Evolutionary conservation across 2,888 invertebrate genomes (phyloP), one percentile per base, ranked within the genome.

Genomic region (Campoletis raptor): DNA sequence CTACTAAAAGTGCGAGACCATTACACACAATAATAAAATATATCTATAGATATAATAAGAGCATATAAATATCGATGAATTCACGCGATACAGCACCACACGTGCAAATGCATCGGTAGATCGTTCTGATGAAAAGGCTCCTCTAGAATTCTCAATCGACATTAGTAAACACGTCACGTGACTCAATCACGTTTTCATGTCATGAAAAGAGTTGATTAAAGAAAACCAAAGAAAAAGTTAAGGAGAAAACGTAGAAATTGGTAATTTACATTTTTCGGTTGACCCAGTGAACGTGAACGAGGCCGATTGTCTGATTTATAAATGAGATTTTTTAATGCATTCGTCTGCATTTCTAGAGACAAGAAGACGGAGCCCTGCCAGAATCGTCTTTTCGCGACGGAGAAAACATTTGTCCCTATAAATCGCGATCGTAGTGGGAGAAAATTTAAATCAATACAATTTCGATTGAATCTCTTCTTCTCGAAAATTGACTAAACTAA

Each of bases 221-320:
- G 15, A 70, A 67, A 52, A 6, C 12, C 45, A 45, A 67, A 81
- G 48, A 66, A 67, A 85, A 64, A 66, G 21, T 37, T 12, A 67
- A 37, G 61, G 40, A 74, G 79, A 87, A 87, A 81, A 84, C 70
- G 78, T 79, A 70, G 78, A 82, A 84, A 84, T 81, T 86, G 45
- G 30, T 64, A 36, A 86, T 86, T 84, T 76, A 70, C 81, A 87
- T 87, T 84, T 86, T 87, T 81, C 61, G 78, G 42, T 78, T 82
- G 86, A 86, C 86, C 86, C 81, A 86, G 74, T 84, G 70, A 78
- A 64, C 73, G 70, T 64, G 37, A 57, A 21, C 36, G 66, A 36
- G 15, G 24, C 52, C n/a, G 37, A 57, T 61, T 37, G 37, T 52
- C 42, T 57, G 57, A 72, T 80, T 61, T 80, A 61, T 77, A 77